Evolutionary conservation across 2,797 vertebrate species (phyloP).

Genomic region (Cynopterus sphinx): DNA sequence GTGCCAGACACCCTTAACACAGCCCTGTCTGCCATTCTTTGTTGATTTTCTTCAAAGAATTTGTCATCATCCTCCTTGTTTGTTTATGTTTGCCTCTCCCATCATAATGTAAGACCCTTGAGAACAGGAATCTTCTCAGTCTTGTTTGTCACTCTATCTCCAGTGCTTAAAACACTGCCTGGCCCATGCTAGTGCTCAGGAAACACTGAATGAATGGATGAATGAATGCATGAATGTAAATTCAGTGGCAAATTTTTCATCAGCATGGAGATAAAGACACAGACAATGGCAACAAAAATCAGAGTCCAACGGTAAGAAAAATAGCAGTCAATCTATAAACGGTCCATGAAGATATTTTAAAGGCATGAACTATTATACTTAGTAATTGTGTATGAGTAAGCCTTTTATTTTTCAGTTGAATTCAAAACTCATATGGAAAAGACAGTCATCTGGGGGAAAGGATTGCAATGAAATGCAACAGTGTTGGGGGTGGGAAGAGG

Average conservation of each 20-base stretch:
- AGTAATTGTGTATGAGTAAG: neutral
- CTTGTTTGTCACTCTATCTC: neutral
- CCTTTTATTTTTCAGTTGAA: neutral
- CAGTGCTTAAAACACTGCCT: neutral
- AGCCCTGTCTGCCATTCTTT: neutral
- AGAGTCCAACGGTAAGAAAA: neutral
- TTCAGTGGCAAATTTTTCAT: neutral
- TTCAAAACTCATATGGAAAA: neutral
- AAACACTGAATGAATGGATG: neutral
- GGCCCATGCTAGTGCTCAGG: neutral
- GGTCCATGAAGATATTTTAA: neutral
- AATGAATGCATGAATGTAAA: neutral
- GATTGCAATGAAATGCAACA: neutral
- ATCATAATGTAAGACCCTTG: neutral
- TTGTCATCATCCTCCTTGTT: neutral
- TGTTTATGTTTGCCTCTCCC: neutral
- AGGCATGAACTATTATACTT: neutral
- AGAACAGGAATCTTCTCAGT: neutral
- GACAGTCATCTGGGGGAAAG: neutral
- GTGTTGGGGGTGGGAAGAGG: rapidly evolving
- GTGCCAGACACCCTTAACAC: neutral
- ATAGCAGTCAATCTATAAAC: neutral
- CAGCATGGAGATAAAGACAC: neutral
- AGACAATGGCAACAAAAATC: neutral
- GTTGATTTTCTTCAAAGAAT: neutral